Evolutionary conservation across 2,113 vertebrate species (phyloP), one percentile per base, ranked within the genome.

Genomic region (Misgurnus anguillicaudatus): DNA sequence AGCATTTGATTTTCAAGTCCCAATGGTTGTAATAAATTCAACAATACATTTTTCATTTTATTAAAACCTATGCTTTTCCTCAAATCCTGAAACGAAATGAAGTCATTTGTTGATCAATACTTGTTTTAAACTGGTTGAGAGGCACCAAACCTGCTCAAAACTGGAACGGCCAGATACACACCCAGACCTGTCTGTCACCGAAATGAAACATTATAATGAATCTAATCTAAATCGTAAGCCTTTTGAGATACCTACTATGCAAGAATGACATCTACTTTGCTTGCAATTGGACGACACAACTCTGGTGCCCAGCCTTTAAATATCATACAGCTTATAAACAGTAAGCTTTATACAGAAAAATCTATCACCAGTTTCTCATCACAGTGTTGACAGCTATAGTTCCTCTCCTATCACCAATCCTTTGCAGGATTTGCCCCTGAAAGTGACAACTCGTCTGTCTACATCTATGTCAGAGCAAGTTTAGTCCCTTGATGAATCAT

Each of bases 161-260:
- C 81, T 58, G 76, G 79, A 71, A 71, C 31, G 71, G 71, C 45
- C 51, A 77, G 41, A 73, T 79, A 65, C 77, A 38, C 51, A 48
- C 58, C 63, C 63, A 75, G 63, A 39, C 39, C 5, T 19, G 11
- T 31, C 9, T 9, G n/a, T 47, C 10, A 64, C 16, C 16, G 45
- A 61, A 74, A 62, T 39, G 41, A 58, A 24, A 24, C 36, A 60
- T 41, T 24, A 21, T 3, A 42, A 6, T 42, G 2, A 60, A 41
- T 21, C 31, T n/a, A 71, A 9, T 11, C 31, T 42, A 62, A 74
- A 74, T 60, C 55, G 60, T 14, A 4, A 24, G 11, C 24, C 53
- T 58, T 10, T 19, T 4, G 53, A 7, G 53, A 45, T 45, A 14
- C 17, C 67, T 51, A 1, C 6, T 42, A 72, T 70, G 16, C 19